These are phyloP conservation scores for Synanthedon formicaeformis DNA, from an alignment of 2,888 invertebrate genomes.

Conservation along the genomic window DNA sequence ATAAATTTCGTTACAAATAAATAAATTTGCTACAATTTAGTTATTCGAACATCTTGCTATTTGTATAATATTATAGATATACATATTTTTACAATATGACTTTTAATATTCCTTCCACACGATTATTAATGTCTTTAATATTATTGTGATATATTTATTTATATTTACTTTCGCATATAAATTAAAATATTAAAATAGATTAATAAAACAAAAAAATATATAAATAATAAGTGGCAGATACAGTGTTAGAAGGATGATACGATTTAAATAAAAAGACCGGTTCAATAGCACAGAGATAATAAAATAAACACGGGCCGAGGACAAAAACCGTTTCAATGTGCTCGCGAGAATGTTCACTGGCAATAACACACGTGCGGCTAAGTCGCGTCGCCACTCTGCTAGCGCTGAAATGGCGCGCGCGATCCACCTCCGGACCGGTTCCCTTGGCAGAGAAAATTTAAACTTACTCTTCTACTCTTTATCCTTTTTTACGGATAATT, in stretches of 20 bases:
- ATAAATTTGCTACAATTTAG: too few relatives aligned
- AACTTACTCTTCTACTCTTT: conserved; percentile 38
- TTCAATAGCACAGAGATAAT: conserved; percentile 40
- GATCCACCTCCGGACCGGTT: conserved; percentile 25
- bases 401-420: conserved; percentile 4
- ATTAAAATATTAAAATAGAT: neutral
- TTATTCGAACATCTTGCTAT: too few relatives aligned
- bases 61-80: too few relatives aligned
- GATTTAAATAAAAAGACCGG: conserved; percentile 11
- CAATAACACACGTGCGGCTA: conserved; percentile 39
- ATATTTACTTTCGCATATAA: neutral
- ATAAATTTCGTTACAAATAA: too few relatives aligned
- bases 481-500: conserved; percentile 36
- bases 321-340: conserved; percentile 50
- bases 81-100: too few relatives aligned
- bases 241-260: neutral
- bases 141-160: too few relatives aligned
- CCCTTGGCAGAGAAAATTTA: conserved; percentile 31
- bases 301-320: conserved; percentile 44
- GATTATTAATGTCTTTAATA: too few relatives aligned
- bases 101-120: too few relatives aligned
- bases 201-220: too few relatives aligned
- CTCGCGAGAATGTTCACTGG: conserved; percentile 43
- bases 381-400: conserved; percentile 12
- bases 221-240: neutral